phyloP scores from a whole-genome alignment of 2,888 invertebrate species.

The Erebia epiphron region DNA sequence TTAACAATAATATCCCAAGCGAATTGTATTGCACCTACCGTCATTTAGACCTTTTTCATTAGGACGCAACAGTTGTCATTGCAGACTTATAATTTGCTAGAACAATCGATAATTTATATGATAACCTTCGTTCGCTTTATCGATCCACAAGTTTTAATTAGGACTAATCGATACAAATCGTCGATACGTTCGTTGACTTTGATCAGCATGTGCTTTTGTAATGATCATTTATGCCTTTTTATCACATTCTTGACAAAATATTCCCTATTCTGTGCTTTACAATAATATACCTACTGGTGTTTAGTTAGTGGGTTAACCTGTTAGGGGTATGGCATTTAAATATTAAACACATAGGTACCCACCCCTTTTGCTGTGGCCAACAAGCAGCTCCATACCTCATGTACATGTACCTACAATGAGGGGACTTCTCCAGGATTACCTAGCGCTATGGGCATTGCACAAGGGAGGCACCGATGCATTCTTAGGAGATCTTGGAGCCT shows the following conservation, averaged over 20 bases:
- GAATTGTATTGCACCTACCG: not conserved
- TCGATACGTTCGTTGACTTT: constrained; percentile 20
- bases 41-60: constrained; percentile 9
- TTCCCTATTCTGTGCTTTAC: not conserved
- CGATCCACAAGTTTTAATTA: constrained; percentile 42
- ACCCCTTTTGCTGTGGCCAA: no score
- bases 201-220: constrained; percentile 11
- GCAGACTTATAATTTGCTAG: constrained; percentile 14
- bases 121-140: constrained; percentile 43
- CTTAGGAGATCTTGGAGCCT: no score
- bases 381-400: no score
- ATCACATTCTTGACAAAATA: not conserved
- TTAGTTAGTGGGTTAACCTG: no score
- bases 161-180: constrained; percentile 38
- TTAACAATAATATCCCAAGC: constrained; percentile 9
- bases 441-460: no score
- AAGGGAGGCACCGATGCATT: no score
- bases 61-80: not conserved
- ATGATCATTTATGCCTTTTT: not conserved
- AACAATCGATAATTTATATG: constrained; percentile 31
- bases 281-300: no score
- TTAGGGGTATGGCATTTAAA: no score
- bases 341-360: no score
- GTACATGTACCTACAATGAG: no score
- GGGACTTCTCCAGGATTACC: no score